Base-by-base conservation (phyloP, 2,113 vertebrate genomes). In the Bucco capensis region DNA sequence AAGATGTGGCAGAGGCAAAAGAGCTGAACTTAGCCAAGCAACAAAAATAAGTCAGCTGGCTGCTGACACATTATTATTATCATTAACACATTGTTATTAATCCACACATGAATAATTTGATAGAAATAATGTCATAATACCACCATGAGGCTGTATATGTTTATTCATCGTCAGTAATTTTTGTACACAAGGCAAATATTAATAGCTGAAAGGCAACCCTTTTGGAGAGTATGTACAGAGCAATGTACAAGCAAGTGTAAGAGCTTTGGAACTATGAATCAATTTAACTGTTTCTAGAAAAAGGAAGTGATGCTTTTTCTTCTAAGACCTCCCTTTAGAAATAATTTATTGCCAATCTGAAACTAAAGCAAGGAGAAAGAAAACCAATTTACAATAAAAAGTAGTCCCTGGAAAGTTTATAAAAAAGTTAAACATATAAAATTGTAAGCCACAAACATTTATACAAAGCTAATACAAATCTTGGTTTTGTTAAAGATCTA, bases 91-190 rank as follows among this genome's bases (percentile, higher is more conserved):
- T 42, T 42, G 40, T 42, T 42, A 42, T 42, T 42, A 42, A 42
- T 40, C 61, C 35, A 25, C 57, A 62, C 5, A 0, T 47, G 5
- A 24, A 44, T 72, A 19, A 54, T 54, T 46, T 13, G 65, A 81
- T 61, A 53, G 44, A 83, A 96, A 95, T 28, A 30, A 96, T 70
- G 76, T 77, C 92, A 17, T 58, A 72, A 83, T 71, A 58, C 42
- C 61, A 64, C 19, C 58, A 3, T 90, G 83, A 93, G 94, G 96
- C 95, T 95, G 92, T 93, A 96, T 97, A 96, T 88, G 97, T 98
- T 98, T 98, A 98, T 98, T 98, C 96, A 95, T 96, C 23, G 91
- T 97, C 97, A 97, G 96, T 97, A 97, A 97, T 95, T 97, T 97
- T 96, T 97, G 77, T 95, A 96, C 97, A 97, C 96, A 98, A 98